Evolutionary conservation across 1,140 invertebrate genomes (phyloP), one percentile per base, ranked within the genome.

Genomic region (Lepidurus couesii): DNA sequence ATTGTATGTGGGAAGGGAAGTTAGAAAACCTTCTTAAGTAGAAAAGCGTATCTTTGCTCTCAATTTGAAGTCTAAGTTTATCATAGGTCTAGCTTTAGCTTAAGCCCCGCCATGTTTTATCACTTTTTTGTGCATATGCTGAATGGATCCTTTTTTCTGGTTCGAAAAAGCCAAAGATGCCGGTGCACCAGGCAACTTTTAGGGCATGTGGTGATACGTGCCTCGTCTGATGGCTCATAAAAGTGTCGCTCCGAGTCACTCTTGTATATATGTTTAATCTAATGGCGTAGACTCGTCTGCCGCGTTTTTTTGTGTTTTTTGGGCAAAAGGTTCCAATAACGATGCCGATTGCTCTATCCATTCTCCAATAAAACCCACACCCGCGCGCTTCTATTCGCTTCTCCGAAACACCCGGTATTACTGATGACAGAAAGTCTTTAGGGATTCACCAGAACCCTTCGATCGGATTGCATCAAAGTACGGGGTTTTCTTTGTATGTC

Each of bases 201-300:
- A 65, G 53, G 53, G 53, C 53, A 65, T 65, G 53, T 65, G 53
- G 53, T 65, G 53, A 65, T 65, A 65, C 53, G 53, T 65, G 53
- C 53, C 53, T 65, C 53, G 53, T 21, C 53, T 65, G 53, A 65
- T 65, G 53, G 53, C 53, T 65, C 53, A 65, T 65, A 65, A 65
- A 65, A 65, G 53, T 65, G 53, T 65, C 53, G 53, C 53, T 65
- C 53, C 53, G 53, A 65, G 53, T 65, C 53, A 65, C 53, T 65
- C 53, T 65, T 65, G 53, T 65, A 65, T 65, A 65, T 65, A 65
- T 65, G 53, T 65, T 65, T 65, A 65, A 65, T 65, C 53, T 65
- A 65, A 65, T 65, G 53, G 53, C 53, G 53, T 65, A 65, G 53
- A 65, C 53, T 65, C 21, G 53, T 65, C 53, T 65, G 53, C 53